Evolutionary conservation across 2,113 vertebrate genomes (phyloP).

Genomic region (Lampris megalopsis): DNA sequence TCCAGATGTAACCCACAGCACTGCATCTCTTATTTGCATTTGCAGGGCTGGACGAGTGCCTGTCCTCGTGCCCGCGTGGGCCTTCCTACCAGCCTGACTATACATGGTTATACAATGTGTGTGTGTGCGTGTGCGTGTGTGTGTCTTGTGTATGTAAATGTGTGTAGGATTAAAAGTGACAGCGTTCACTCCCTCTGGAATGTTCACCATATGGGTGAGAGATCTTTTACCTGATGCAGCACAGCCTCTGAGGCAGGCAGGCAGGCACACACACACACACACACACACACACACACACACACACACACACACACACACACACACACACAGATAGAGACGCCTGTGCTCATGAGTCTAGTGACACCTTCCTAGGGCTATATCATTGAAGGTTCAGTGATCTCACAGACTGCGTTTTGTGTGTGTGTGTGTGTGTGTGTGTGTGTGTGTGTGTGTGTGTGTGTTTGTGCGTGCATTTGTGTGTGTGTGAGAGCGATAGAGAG

Average conservation of each 20-base stretch:
- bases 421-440: too few relatives aligned
- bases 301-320: constrained; percentile 21
- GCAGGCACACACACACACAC: constrained; percentile 16
- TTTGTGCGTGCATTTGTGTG: too few relatives aligned
- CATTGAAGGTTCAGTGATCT: constrained; percentile 33
- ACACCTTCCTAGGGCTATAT: constrained; percentile 35
- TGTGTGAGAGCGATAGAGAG: too few relatives aligned
- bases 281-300: constrained; percentile 6
- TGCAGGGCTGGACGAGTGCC: constrained; percentile 29
- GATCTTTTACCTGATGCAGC: constrained; percentile 61
- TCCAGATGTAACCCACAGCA: constrained; percentile 32
- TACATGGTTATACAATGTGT: too few relatives aligned
- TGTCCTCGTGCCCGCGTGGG: constrained; percentile 5
- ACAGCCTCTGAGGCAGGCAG: constrained; percentile 42
- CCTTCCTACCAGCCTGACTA: constrained; percentile 10
- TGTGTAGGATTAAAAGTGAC: constrained; percentile 56
- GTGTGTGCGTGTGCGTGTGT: not conserved
- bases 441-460: not conserved
- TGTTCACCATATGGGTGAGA: constrained; percentile 67
- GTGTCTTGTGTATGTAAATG: constrained; percentile 16
- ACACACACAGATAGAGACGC: not conserved
- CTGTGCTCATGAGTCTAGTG: constrained; percentile 7
- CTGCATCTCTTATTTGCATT: not conserved
- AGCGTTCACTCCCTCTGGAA: constrained; percentile 62
- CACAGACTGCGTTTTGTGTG: too few relatives aligned